Conservation (phyloP, 1,140 invertebrate species). For the Drosophila littoralis region DNA sequence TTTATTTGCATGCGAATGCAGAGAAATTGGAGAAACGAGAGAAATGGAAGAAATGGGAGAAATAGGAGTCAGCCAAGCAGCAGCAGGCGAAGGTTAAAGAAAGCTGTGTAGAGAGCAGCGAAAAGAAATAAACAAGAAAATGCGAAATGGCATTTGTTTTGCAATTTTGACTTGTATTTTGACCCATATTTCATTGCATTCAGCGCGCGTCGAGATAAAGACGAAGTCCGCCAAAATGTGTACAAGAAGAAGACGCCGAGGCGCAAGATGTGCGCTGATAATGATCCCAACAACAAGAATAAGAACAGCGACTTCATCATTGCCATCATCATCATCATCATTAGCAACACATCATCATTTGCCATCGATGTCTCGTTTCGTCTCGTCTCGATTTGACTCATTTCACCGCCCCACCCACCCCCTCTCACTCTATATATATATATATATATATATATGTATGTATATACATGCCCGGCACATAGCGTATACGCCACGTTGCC, state of each 20-base stretch:
- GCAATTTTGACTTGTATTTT: constrained; percentile 61
- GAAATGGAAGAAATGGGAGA: not conserved
- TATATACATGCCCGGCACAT: not conserved
- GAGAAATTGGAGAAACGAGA: not conserved
- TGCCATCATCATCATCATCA: constrained; percentile 40
- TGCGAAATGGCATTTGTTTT: constrained; percentile 40
- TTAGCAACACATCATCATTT: constrained; percentile 74
- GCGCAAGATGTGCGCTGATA: constrained; percentile 15
- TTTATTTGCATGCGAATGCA: constrained; percentile 53
- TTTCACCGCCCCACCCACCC: not conserved
- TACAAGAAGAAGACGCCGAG: constrained; percentile 17
- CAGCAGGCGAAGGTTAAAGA: constrained; percentile 1
- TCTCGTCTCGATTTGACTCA: constrained; percentile 11
- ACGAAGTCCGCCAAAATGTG: constrained; percentile 6
- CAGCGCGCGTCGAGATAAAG: constrained; percentile 21
- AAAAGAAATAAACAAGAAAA: constrained; percentile 24
- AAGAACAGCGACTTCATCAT: constrained; percentile 40
- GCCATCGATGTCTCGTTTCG: constrained; percentile 51
- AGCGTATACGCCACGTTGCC: not conserved
- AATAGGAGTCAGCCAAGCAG: not conserved
- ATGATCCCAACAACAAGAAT: constrained; percentile 54
- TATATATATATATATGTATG: no score
- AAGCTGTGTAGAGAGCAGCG: not conserved
- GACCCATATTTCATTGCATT: constrained; percentile 69
- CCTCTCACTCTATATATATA: not conserved